Base-by-base conservation (phyloP, 2,113 vertebrate species). In the Centropristis striata region DNA sequence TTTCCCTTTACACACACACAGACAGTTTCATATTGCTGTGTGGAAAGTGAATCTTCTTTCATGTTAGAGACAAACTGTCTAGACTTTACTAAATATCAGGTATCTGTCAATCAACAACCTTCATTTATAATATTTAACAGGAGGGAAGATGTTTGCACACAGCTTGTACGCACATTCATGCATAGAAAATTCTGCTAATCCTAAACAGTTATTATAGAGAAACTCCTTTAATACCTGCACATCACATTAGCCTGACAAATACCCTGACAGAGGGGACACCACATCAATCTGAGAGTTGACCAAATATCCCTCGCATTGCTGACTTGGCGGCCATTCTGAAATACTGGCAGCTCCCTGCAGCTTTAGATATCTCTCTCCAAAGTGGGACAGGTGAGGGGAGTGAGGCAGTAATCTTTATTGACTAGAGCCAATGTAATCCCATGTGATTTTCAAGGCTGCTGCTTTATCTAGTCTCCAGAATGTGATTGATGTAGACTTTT, bases 401-500 rank as follows among this genome's bases (percentile, higher is more conserved):
- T 4, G 8, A 80, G 20, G 58, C 69, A 1, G 54, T 90, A 88
- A 92, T 88, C 85, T 89, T 90, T 81, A 90, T 84, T 87, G 88
- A 87, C 80, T 54, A 46, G 72, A 78, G 58, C 69, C 69, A 79
- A 78, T 64, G 67, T 88, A 89, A 89, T 88, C 86, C 78, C 57
- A 42, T 54, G 59, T 59, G 64, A 32, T 71, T 82, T 85, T 73
- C 36, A 59, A 66, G 75, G 75, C 72, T 71, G 70, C 64, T 28
- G 54, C 76, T 72, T 81, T 72, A 82, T 84, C 86, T 79, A 12
- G 18, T 37, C 71, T 78, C 13, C 37, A 69, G 54, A 79, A 74
- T 44, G 55, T 77, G 85, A 89, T 82, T 85, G 64, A 41, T 69
- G 57, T 53, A 36, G 65, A 44, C 54, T 75, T 83, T 84, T 82